Conservation (phyloP, 2,888 invertebrate species). For the Rhagonycha lutea region DNA sequence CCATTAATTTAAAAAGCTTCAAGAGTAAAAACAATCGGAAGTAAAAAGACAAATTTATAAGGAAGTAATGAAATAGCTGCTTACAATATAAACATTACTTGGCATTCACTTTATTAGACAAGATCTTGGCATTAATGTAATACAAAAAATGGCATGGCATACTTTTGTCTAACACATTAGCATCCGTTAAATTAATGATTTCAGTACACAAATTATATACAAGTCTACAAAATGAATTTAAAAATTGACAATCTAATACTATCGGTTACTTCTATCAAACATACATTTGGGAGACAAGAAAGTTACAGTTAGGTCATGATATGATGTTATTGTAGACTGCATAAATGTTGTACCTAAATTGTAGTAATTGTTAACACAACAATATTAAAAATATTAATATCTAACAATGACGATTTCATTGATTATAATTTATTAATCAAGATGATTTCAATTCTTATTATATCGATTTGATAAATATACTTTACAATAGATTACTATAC, state of each 20-base stretch:
- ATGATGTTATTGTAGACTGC: background rate
- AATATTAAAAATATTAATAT: constrained; percentile 3
- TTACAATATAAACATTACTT: background rate
- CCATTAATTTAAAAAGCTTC: background rate
- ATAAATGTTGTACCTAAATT: background rate
- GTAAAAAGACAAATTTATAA: background rate
- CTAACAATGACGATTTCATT: background rate
- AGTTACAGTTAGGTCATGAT: background rate
- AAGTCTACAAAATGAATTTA: background rate
- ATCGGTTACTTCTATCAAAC: background rate
- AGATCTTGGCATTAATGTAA: background rate
- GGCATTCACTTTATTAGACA: background rate
- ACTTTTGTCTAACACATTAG: background rate
- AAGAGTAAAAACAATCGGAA: background rate
- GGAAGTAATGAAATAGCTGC: background rate
- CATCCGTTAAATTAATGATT: background rate
- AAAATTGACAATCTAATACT: background rate
- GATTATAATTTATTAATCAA: background rate
- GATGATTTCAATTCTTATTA: background rate
- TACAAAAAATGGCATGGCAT: background rate
- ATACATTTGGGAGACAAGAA: background rate
- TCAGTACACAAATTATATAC: background rate
- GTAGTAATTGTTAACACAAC: background rate
- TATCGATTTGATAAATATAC: background rate
- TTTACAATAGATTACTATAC: constrained; percentile 3